A percentile compares a stretch with the other conserved stretches of the same genome.
These are phyloP conservation scores for Champsocephalus gunnari DNA, from an alignment of 2,797 vertebrate genomes.

Conservation along the genomic window DNA sequence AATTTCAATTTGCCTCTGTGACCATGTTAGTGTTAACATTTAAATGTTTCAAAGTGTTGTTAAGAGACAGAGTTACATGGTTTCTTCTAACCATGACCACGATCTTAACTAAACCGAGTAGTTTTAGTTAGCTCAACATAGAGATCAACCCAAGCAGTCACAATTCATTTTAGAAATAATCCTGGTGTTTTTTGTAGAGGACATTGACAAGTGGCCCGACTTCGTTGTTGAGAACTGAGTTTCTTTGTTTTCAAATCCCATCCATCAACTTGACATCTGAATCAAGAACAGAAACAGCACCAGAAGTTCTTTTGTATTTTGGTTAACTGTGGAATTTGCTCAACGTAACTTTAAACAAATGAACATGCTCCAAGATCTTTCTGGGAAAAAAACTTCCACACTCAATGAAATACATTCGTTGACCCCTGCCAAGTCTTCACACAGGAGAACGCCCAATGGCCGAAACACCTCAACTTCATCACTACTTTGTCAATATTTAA, in stretches of 20 bases:
- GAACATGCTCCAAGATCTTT: constrained; percentile 6
- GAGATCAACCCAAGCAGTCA: not conserved
- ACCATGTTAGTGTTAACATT: too few relatives aligned
- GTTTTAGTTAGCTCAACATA: not conserved
- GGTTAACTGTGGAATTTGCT: not conserved
- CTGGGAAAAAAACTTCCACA: constrained; percentile 2
- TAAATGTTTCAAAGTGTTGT: too few relatives aligned
- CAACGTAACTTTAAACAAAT: constrained; percentile 15
- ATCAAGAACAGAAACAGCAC: not conserved
- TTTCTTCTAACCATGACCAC: not conserved
- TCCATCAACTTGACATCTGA: constrained; percentile 11
- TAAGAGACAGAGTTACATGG: too few relatives aligned
- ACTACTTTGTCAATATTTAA: constrained; percentile 39
- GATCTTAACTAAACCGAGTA: too few relatives aligned
- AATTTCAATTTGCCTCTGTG: too few relatives aligned
- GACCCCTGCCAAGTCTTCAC: constrained; percentile 20
- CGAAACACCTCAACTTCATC: constrained; percentile 29
- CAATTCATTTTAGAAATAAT: not conserved
- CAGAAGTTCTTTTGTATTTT: not conserved
- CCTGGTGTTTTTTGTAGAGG: not conserved
- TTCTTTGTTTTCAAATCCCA: not conserved
- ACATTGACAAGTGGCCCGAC: not conserved
- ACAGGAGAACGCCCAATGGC: not conserved
- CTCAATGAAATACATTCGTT: constrained; percentile 16
- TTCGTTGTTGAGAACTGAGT: not conserved